Conservation (phyloP, 2,113 vertebrate genomes). For the Ciconia maguari region DNA sequence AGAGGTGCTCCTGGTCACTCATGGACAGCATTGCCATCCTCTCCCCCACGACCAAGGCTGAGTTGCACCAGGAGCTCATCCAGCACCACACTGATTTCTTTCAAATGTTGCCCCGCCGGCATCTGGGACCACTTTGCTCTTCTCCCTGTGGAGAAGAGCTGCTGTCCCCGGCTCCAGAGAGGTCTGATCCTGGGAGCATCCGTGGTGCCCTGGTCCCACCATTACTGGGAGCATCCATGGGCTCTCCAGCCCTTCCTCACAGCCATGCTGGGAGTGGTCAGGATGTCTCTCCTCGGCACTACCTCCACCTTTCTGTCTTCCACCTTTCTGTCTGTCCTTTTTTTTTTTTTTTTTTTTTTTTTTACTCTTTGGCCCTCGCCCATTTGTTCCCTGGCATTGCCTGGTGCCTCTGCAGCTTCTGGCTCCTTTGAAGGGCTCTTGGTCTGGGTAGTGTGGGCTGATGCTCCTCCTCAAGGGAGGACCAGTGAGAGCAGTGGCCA, state of each 20-base stretch:
- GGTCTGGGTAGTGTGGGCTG: neutral
- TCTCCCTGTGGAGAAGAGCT: neutral
- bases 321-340: no score
- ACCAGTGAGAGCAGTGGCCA: neutral
- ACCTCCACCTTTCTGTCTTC: neutral
- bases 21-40: neutral
- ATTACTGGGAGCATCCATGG: rapidly evolving
- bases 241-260: neutral
- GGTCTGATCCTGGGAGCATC: neutral
- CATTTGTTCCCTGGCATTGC: neutral
- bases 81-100: neutral
- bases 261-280: neutral
- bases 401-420: neutral
- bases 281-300: neutral
- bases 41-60: neutral
- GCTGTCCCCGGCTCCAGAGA: neutral
- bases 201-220: rapidly evolving
- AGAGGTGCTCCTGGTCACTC: neutral
- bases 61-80: neutral
- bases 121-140: rapidly evolving
- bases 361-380: neutral
- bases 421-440: neutral
- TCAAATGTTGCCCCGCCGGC: rapidly evolving
- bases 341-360: neutral
- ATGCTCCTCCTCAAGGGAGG: neutral